Conservation (phyloP, 2,113 vertebrate genomes). For the Megaleporinus macrocephalus region DNA sequence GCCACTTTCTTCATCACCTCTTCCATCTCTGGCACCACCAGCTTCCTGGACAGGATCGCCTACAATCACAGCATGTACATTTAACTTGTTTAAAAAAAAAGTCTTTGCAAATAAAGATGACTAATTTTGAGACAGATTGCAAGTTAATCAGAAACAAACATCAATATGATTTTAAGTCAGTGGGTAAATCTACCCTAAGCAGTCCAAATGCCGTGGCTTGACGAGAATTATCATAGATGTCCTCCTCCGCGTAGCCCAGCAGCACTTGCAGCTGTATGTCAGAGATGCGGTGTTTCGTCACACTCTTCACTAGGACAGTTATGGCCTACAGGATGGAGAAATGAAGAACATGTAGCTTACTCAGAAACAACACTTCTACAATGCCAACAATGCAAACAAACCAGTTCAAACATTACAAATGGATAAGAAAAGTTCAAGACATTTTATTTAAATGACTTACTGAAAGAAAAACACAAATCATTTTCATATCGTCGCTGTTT, state of each 20-base stretch:
- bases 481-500: too few relatives aligned
- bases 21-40: slow-evolving; percentile 94
- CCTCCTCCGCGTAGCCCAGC: slow-evolving; percentile 95
- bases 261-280: slow-evolving; percentile 93
- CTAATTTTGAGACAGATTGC: not conserved
- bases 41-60: slow-evolving; percentile 93
- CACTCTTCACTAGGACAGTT: slow-evolving; percentile 87
- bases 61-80: slow-evolving; percentile 59
- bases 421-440: too few relatives aligned
- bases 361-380: not conserved
- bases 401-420: too few relatives aligned
- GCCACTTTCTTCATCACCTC: slow-evolving; percentile 92
- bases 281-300: slow-evolving; percentile 80
- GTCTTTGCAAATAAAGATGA: too few relatives aligned
- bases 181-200: slow-evolving; percentile 82
- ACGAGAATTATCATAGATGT: slow-evolving; percentile 92
- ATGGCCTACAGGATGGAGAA: slow-evolving; percentile 79
- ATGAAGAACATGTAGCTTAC: slow-evolving; percentile 22
- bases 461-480: too few relatives aligned
- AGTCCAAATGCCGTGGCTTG: slow-evolving; percentile 95
- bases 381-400: not conserved
- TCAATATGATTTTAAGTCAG: not conserved
- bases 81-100: too few relatives aligned
- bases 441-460: too few relatives aligned
- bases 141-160: not conserved